Evolutionary conservation across 92 coral and sea anemone species (phyloP), one percentile per base, ranked within the genome.

Genomic region (Zoanthus sociatus): DNA sequence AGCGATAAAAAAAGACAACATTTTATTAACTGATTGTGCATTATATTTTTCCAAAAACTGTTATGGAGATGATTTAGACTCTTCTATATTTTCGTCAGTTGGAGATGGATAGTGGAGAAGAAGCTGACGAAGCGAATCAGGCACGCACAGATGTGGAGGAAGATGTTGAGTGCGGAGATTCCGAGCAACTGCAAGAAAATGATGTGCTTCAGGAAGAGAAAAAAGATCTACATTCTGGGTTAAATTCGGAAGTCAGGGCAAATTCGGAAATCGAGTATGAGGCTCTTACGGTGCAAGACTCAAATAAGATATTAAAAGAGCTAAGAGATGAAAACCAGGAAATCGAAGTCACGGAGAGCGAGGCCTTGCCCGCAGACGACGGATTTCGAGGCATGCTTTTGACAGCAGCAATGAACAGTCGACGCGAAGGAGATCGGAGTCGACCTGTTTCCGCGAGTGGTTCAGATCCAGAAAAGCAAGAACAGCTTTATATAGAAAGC

Each of bases 301-400:
- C 60, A 31, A 42, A 60, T 37, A 42, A 45, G 47, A 45, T 31
- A 3, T 66, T 66, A 46, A 61, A 47, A 63, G 63, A 21, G 42
- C 4, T 20, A 21, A 11, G 55, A 70, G 13, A 45, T 21, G 66
- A 69, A 63, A 66, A 1, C 66, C 21, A 42, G 53, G 33, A 8
- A 44, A 7, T 16, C 7, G 68, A 55, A 12, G 70, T n/a, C 21
- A 9, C 70, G 30, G 66, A 30, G 16, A 78, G 14, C 7, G 33
- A 55, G 42, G 15, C 18, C 58, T 42, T 51, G 47, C n/a, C 58
- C 3, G 37, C 16, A n/a, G n/a, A n/a, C 21, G 78, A 47, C 20
- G 85, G 85, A 16, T 46, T 81, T 13, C 85, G 85, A 4, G 66
- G 85, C 76, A 81, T 67, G 85, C 85, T 64, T 26, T 47, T 81